These are phyloP conservation scores for Acheta domesticus DNA, from an alignment of 2,888 invertebrate species.

Conservation along the genomic window DNA sequence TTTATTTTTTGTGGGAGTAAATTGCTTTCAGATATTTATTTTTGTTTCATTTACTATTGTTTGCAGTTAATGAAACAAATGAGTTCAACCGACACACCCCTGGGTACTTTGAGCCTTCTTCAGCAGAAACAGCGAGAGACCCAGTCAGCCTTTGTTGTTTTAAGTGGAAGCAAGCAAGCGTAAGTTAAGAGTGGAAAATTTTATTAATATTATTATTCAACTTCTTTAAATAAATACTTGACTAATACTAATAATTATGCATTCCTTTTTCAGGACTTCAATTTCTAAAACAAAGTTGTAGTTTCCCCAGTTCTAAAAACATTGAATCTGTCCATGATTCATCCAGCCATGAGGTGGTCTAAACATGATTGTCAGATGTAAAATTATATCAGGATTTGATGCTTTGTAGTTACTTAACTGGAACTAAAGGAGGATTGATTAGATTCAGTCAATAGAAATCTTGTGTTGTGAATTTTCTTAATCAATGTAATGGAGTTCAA, in stretches of 20 bases:
- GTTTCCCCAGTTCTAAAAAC: neutral
- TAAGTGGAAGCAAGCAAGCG: constrained; percentile 79
- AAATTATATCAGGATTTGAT: too few relatives aligned
- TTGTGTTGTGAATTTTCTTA: too few relatives aligned
- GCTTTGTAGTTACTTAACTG: too few relatives aligned
- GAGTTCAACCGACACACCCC: constrained; percentile 96
- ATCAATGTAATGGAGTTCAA: too few relatives aligned
- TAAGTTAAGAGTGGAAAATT: constrained; percentile 21
- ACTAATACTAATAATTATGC: neutral
- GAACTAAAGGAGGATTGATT: too few relatives aligned
- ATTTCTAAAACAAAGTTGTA: constrained; percentile 10
- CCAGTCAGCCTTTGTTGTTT: constrained; percentile 85
- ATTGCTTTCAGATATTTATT: constrained; percentile 26
- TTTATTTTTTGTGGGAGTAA: neutral
- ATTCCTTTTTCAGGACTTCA: neutral
- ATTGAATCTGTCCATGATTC: neutral
- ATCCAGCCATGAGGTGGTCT: neutral
- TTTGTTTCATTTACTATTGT: constrained; percentile 35
- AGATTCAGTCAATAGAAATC: too few relatives aligned
- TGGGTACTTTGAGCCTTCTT: constrained; percentile 89
- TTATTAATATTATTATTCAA: neutral
- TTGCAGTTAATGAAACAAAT: constrained; percentile 90
- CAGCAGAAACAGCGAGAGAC: constrained; percentile 95
- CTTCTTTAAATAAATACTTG: neutral
- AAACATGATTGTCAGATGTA: too few relatives aligned